Evolutionary conservation across 2,113 vertebrate genomes (phyloP), one percentile per base, ranked within the genome.

Genomic region (Rhegmatorhina hoffmannsi): DNA sequence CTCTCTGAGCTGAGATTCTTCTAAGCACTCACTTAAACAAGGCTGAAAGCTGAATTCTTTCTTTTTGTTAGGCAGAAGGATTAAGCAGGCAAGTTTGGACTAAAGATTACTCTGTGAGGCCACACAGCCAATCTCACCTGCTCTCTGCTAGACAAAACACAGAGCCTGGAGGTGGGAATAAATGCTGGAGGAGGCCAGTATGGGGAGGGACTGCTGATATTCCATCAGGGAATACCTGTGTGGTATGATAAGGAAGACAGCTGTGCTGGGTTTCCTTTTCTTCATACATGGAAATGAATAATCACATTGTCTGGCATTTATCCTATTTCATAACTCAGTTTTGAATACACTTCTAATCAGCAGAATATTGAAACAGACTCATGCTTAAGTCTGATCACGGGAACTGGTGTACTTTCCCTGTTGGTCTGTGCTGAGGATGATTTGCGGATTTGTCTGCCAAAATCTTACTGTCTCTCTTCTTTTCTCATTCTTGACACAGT

Each of bases 1-100:
- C 52, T 83, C 8, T 64, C 43, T 92, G 83, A 85, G 58, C 15
- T 3, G 64, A 84, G 55, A 25, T 72, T 46, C 67, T 75, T 95
- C 83, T 87, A 86, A 88, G 59, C 50, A 64, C 34, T 43, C 21
- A 4, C 0, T 17, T 93, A 85, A 97, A 90, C 60, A 79, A 53
- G 77, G 29, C 72, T 92, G 91, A 95, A 95, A 96, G 60, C 53
- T 56, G 47, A 69, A 28, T 70, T 84, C 44, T 75, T 94, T 87
- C 23, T 66, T 90, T 94, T 84, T 88, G 33, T 82, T 82, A 75
- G 50, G 83, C 53, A 92, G 67, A 67, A 90, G 56, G 73, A 97
- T 95, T 76, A 89, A 84, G 56, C 70, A 94, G 94, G 90, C 94
- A 95, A 90, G 95, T 95, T 96, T 50, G 84, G 92, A 77, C 93